A percentile compares a stretch with the other conserved stretches of the same genome.
phyloP scores from a whole-genome alignment of 2,113 vertebrate species.

The Amblyornis subalaris region DNA sequence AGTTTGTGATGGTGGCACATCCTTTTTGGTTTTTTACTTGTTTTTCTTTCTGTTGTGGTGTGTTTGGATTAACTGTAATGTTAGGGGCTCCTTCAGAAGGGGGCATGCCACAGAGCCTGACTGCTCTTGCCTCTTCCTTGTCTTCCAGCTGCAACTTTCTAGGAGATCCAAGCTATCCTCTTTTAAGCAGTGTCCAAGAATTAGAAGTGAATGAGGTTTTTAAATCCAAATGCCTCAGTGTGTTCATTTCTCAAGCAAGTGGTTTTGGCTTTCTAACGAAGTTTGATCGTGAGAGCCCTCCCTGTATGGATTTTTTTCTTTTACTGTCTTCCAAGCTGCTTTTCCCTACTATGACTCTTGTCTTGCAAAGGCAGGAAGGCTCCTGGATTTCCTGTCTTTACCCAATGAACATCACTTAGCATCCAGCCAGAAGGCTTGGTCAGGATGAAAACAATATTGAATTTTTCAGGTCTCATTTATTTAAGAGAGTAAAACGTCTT shows the following conservation, averaged over 20 bases:
- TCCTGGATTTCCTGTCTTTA: conserved; percentile 32
- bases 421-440: conserved; percentile 40
- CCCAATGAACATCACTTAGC: conserved; percentile 43
- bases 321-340: not conserved
- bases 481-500: conserved; percentile 49
- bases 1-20: not conserved
- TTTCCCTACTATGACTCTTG: not conserved
- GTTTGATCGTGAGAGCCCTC: not conserved
- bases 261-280: not conserved
- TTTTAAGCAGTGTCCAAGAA: not conserved
- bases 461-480: conserved; percentile 58
- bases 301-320: not conserved
- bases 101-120: not conserved
- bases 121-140: not conserved
- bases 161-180: not conserved
- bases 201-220: rapidly evolving
- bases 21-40: not conserved
- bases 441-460: conserved; percentile 46
- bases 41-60: not conserved
- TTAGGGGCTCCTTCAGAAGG: not conserved
- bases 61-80: not conserved
- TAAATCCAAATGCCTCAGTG: not conserved
- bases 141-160: not conserved
- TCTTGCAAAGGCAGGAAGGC: conserved; percentile 41
- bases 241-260: not conserved